A percentile compares a stretch with the other conserved stretches of the same genome.
phyloP scores from a whole-genome alignment of 2,888 invertebrate species.

The Toxonevra muliebris region DNA sequence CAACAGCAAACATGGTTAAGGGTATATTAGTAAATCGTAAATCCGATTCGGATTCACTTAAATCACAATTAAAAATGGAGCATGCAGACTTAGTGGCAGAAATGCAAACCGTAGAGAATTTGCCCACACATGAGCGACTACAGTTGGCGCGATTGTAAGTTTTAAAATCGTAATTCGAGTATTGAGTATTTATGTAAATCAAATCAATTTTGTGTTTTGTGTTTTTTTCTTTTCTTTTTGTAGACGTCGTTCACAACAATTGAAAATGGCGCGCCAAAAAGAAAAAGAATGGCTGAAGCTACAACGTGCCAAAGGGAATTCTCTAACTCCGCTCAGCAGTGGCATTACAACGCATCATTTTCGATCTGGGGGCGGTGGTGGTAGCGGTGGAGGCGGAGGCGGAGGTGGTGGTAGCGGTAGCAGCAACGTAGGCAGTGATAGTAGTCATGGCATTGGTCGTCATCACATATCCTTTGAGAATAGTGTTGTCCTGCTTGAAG shows the following conservation, averaged over 20 bases:
- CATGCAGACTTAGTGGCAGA: constrained; percentile 94
- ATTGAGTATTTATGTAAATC: not conserved
- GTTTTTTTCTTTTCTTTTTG: constrained; percentile 13
- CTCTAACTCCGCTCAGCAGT: constrained; percentile 52
- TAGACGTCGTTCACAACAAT: constrained; percentile 87
- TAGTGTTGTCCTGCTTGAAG: constrained; percentile 95
- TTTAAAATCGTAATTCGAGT: not conserved
- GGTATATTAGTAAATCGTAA: constrained; percentile 62
- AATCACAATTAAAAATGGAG: constrained; percentile 75
- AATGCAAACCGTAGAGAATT: constrained; percentile 93
- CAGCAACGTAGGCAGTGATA: constrained; percentile 46
- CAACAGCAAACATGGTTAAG: constrained; percentile 56
- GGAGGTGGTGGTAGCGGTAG: constrained; percentile 44
- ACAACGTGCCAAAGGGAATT: constrained; percentile 65
- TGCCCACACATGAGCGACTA: constrained; percentile 92
- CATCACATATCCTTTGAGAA: constrained; percentile 84
- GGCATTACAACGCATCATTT: constrained; percentile 56
- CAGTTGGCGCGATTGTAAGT: constrained; percentile 83
- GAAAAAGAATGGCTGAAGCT: constrained; percentile 86
- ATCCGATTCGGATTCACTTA: constrained; percentile 56
- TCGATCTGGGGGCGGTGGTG: constrained; percentile 39
- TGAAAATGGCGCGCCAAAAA: constrained; percentile 89
- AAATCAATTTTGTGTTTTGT: constrained; percentile 15
- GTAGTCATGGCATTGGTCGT: constrained; percentile 54
- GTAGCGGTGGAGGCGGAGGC: not conserved